These are phyloP conservation scores for Cyprinus carpio DNA, from an alignment of 2,113 vertebrate genomes.

Conservation along the genomic window DNA sequence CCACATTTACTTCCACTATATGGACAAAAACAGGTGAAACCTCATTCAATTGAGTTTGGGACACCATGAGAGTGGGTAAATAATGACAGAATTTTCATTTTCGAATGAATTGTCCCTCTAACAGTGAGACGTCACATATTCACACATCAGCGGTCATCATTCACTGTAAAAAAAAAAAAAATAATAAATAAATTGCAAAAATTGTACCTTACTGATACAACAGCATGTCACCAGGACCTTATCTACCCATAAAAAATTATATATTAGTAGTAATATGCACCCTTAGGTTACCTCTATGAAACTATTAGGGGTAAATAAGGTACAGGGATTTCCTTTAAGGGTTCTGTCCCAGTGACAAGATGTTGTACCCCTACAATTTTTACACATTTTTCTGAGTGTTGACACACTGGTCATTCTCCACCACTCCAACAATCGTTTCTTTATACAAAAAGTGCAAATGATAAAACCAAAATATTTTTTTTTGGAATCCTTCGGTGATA, in stretches of 20 bases:
- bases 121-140: neutral
- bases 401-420: neutral
- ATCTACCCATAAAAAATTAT: neutral
- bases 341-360: neutral
- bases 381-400: neutral
- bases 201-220: neutral
- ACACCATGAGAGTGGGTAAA: neutral
- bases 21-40: neutral
- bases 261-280: neutral
- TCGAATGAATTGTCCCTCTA: neutral
- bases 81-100: neutral
- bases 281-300: neutral
- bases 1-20: neutral
- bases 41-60: neutral
- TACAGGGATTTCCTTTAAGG: neutral
- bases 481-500: slow-evolving; percentile 32
- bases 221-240: neutral
- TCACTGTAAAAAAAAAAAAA: neutral
- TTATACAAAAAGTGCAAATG: slow-evolving; percentile 83
- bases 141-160: neutral
- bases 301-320: neutral
- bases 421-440: slow-evolving; percentile 26
- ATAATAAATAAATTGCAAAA: too few relatives aligned
- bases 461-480: slow-evolving; percentile 62
- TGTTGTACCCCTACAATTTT: neutral